Percentiles rank a stretch among this genome's conserved stretches.
Evolutionary conservation across 2,888 invertebrate genomes (phyloP).

Genomic region (Myathropa florea): DNA sequence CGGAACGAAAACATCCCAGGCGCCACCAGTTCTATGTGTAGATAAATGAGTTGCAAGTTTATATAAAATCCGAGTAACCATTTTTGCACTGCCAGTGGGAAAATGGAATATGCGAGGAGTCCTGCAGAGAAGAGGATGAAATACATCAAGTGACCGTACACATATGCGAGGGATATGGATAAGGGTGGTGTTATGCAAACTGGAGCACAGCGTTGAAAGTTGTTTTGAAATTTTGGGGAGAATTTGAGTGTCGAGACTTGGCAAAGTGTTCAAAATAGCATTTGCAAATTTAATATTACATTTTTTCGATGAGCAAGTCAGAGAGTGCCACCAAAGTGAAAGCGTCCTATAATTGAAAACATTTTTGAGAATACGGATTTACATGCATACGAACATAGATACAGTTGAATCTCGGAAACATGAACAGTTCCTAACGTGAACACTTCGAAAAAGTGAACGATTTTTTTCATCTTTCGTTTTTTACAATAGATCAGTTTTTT

Average conservation of each 20-base stretch:
- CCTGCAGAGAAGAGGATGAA: constrained; percentile 16
- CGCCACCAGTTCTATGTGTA: constrained; percentile 20
- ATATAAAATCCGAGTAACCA: not conserved
- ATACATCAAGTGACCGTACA: constrained; percentile 34
- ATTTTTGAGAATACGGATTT: too few relatives aligned
- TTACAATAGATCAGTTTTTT: too few relatives aligned
- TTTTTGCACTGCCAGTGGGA: not conserved
- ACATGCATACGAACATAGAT: too few relatives aligned
- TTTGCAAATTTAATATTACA: constrained; percentile 11
- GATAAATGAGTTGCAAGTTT: constrained; percentile 19
- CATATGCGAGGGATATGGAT: not conserved
- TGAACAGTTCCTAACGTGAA: too few relatives aligned
- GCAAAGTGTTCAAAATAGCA: not conserved
- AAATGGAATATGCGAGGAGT: not conserved
- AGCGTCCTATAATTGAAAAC: too few relatives aligned
- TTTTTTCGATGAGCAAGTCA: not conserved
- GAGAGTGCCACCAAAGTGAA: too few relatives aligned
- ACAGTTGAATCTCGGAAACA: too few relatives aligned
- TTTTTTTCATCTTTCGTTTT: too few relatives aligned
- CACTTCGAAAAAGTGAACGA: too few relatives aligned
- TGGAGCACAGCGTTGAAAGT: not conserved
- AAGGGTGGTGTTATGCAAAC: constrained; percentile 19
- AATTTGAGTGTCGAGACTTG: not conserved
- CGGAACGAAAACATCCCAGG: constrained; percentile 23
- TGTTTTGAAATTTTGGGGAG: not conserved